Evolutionary conservation across 2,888 invertebrate species (phyloP).

Genomic region (Anorthoa munda): DNA sequence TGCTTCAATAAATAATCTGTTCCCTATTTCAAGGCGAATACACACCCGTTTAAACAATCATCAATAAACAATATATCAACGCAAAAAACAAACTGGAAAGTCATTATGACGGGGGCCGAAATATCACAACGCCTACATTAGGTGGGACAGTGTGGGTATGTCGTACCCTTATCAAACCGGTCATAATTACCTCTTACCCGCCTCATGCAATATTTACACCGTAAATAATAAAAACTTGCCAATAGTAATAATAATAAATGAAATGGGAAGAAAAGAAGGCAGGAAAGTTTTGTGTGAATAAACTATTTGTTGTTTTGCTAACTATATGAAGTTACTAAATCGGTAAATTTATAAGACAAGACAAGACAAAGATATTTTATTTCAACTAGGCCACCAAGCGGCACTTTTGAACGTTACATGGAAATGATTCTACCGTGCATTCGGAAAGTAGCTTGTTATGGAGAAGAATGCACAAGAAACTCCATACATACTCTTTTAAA

Average conservation of each 20-base stretch:
- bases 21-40: constrained; percentile 13
- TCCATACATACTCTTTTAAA: too few relatives aligned
- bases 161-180: constrained; percentile 64
- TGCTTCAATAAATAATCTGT: not conserved
- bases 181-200: constrained; percentile 57
- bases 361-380: too few relatives aligned
- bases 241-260: constrained; percentile 55
- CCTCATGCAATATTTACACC: constrained; percentile 50
- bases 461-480: too few relatives aligned
- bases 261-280: not conserved
- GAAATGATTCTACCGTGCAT: too few relatives aligned
- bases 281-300: constrained; percentile 11
- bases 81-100: constrained; percentile 57
- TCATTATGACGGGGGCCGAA: constrained; percentile 53
- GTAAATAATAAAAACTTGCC: constrained; percentile 61
- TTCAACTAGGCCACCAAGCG: too few relatives aligned
- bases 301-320: constrained; percentile 7
- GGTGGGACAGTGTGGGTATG: constrained; percentile 47
- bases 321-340: too few relatives aligned
- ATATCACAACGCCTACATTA: constrained; percentile 53
- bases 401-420: too few relatives aligned
- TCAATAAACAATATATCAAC: constrained; percentile 52
- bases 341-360: too few relatives aligned
- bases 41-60: constrained; percentile 29
- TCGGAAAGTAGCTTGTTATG: too few relatives aligned